phyloP scores from a whole-genome alignment of 1,140 invertebrate species.

The Alviniconcha marisindica region DNA sequence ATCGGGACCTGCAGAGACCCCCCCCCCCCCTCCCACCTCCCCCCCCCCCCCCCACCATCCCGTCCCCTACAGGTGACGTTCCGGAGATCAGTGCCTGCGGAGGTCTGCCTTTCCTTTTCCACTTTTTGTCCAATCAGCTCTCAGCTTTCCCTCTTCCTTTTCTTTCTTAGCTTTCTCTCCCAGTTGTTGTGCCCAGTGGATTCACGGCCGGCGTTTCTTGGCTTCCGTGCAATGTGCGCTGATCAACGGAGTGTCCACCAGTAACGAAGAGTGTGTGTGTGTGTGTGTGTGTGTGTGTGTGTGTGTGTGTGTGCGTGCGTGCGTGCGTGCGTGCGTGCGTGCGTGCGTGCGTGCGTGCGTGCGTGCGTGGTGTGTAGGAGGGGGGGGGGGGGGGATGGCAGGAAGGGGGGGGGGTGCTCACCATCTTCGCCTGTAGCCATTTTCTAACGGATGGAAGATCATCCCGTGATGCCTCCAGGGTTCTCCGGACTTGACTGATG shows the following conservation, averaged over 20 bases:
- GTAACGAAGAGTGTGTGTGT: constrained; percentile 28
- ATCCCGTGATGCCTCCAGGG: no score
- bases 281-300: constrained; percentile 25
- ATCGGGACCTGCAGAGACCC: no score
- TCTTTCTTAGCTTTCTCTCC: not conserved
- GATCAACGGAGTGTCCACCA: constrained; percentile 15
- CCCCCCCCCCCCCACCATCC: no score
- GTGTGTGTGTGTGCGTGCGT: constrained; percentile 11
- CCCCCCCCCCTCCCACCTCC: no score
- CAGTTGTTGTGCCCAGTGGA: not conserved
- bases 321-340: constrained; percentile 30
- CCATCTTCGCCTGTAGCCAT: no score
- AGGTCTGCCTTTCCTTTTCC: not conserved
- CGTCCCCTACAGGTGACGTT: no score
- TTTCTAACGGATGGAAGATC: no score
- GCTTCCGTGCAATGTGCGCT: not conserved
- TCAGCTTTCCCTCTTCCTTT: not conserved
- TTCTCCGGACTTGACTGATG: no score
- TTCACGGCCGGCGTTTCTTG: not conserved
- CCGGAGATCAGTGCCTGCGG: not conserved
- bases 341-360: constrained; percentile 31
- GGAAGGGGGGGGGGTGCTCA: no score
- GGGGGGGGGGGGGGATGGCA: no score
- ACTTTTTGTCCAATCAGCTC: not conserved
- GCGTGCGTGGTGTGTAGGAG: no score